These are phyloP conservation scores for Aphidius gifuensis DNA, from an alignment of 1,140 invertebrate genomes.

Conservation along the genomic window DNA sequence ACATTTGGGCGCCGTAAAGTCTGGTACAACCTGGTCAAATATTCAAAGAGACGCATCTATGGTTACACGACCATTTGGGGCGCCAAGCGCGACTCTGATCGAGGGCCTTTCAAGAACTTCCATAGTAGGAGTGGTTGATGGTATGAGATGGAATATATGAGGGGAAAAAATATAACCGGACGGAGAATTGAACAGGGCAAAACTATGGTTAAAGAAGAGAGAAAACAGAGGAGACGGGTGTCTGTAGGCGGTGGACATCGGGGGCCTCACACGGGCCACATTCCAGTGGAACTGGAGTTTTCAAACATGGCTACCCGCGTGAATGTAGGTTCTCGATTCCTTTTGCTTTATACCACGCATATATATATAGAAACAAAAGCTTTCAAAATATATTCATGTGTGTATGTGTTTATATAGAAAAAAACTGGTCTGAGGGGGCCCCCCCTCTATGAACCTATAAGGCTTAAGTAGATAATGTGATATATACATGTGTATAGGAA, in stretches of 20 bases:
- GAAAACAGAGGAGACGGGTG: slow-evolving; percentile 16
- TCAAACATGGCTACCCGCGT: slow-evolving; percentile 52
- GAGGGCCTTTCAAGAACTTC: too few species aligned
- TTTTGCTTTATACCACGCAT: slow-evolving; percentile 6
- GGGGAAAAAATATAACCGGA: neutral
- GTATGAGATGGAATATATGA: slow-evolving; percentile 12
- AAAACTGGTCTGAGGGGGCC: too few species aligned
- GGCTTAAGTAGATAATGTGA: too few species aligned
- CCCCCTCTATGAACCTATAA: too few species aligned
- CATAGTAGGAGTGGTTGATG: neutral
- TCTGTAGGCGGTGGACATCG: slow-evolving; percentile 19
- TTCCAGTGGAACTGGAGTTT: slow-evolving; percentile 49
- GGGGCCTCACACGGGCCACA: slow-evolving; percentile 40
- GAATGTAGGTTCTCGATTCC: slow-evolving; percentile 55
- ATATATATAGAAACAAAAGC: neutral
- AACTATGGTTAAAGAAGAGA: slow-evolving; percentile 25
- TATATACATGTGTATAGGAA: too few species aligned
- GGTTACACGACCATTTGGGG: slow-evolving; percentile 56
- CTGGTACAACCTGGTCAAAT: slow-evolving; percentile 37
- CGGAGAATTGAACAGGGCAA: neutral
- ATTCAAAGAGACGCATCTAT: slow-evolving; percentile 41
- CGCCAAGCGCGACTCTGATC: slow-evolving; percentile 39
- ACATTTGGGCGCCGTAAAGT: slow-evolving; percentile 55
- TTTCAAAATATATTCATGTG: neutral
- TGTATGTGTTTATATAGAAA: neutral